These are phyloP conservation scores for Dascyllus trimaculatus DNA, from an alignment of 2,113 vertebrate species.

Conservation along the genomic window DNA sequence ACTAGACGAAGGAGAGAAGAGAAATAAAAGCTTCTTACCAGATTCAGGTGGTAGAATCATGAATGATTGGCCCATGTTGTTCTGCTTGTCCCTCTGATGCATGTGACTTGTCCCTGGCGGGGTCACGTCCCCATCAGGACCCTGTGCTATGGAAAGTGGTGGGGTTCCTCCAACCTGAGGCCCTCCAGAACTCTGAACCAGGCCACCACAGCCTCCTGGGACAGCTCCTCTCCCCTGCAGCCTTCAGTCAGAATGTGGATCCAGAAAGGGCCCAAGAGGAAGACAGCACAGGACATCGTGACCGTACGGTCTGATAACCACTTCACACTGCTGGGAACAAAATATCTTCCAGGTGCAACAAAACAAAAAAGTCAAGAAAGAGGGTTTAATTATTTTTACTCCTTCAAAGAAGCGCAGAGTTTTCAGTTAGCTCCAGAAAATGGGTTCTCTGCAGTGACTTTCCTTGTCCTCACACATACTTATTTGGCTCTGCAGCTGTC, in stretches of 20 bases:
- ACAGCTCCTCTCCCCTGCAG: constrained; percentile 55
- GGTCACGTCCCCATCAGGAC: neutral
- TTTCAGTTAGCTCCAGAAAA: neutral
- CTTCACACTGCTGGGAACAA: neutral
- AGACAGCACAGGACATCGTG: constrained; percentile 46
- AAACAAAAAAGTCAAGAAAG: too few relatives aligned
- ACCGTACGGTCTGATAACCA: neutral
- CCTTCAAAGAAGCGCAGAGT: neutral
- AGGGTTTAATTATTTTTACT: neutral
- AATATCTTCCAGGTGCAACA: too few relatives aligned
- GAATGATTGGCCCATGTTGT: constrained; percentile 63
- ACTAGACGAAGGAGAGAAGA: too few relatives aligned
- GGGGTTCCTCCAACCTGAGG: constrained; percentile 71
- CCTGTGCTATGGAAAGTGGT: too few relatives aligned
- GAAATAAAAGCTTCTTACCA: constrained; percentile 81
- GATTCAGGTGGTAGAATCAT: constrained; percentile 90
- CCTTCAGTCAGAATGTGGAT: constrained; percentile 34
- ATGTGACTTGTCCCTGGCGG: constrained; percentile 68
- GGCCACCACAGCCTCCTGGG: constrained; percentile 65
- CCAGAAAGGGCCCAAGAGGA: constrained; percentile 68
- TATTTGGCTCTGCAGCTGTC: constrained; percentile 43
- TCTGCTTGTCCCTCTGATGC: constrained; percentile 67
- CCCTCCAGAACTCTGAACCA: constrained; percentile 79
- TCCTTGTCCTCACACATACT: constrained; percentile 6
- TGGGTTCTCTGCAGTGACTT: neutral